phyloP scores from a whole-genome alignment of 1,140 invertebrate species.

The Leptinotarsa texana region DNA sequence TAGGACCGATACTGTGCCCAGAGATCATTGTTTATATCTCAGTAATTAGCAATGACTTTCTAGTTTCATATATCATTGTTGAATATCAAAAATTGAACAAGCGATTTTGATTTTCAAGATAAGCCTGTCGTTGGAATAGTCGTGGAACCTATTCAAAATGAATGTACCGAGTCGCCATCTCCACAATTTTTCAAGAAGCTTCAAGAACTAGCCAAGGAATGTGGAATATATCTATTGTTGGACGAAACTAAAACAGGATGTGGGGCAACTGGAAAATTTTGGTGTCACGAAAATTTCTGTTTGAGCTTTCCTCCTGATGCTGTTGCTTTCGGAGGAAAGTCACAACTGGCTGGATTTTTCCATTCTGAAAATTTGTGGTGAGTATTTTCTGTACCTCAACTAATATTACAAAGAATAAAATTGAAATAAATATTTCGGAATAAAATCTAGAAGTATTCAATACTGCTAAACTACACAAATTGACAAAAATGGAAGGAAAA shows the following conservation, averaged over 20 bases:
- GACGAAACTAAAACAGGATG: conserved; percentile 98
- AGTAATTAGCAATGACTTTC: no score
- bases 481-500: no score
- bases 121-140: conserved; percentile 91
- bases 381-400: conserved; percentile 1
- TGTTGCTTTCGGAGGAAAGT: conserved; percentile 97
- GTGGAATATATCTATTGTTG: conserved; percentile 73
- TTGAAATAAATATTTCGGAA: no score
- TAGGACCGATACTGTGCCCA: no score
- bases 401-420: no score
- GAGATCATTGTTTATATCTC: no score
- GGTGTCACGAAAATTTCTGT: conserved; percentile 94
- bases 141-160: conserved; percentile 97
- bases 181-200: conserved; percentile 85
- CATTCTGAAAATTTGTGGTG: conserved; percentile 75
- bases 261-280: conserved; percentile 94
- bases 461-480: no score
- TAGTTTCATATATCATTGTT: no score
- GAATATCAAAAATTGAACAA: no score
- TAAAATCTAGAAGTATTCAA: no score
- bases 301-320: conserved; percentile 85
- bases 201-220: conserved; percentile 76
- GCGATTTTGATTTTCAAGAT: not conserved
- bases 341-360: conserved; percentile 94
- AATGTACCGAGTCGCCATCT: conserved; percentile 93